Evolutionary conservation across 2,888 invertebrate genomes (phyloP).

Genomic region (Xestobium rufovillosum): DNA sequence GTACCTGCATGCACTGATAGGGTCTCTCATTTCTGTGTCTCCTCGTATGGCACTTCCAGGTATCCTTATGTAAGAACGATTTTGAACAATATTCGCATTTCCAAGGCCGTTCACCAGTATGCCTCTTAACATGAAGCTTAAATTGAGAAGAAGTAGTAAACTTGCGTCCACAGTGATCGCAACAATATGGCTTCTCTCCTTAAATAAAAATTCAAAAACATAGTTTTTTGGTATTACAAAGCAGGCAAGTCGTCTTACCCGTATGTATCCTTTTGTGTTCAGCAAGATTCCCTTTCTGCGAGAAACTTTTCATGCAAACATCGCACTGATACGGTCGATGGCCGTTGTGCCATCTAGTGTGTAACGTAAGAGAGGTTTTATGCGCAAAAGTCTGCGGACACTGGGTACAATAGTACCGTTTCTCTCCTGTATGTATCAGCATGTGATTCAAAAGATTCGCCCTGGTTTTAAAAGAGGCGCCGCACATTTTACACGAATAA

Average conservation of each 20-base stretch:
- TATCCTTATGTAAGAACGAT: constrained; percentile 53
- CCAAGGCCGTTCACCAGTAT: constrained; percentile 53
- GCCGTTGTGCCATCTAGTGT: constrained; percentile 64
- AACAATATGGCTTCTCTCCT: constrained; percentile 70
- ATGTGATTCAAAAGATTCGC: constrained; percentile 66
- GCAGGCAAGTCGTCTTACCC: constrained; percentile 24
- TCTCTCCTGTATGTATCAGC: constrained; percentile 63
- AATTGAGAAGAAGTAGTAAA: constrained; percentile 71
- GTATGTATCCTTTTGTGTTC: constrained; percentile 73
- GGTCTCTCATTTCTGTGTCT: constrained; percentile 59
- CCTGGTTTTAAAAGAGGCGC: constrained; percentile 61
- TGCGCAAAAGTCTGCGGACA: constrained; percentile 70
- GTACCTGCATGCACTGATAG: constrained; percentile 53
- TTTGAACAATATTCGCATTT: constrained; percentile 53
- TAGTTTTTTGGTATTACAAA: constrained; percentile 8
- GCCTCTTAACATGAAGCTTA: constrained; percentile 57
- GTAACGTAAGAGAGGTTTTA: constrained; percentile 68
- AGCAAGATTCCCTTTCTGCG: constrained; percentile 69
- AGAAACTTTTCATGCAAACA: constrained; percentile 65
- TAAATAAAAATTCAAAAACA: constrained; percentile 10
- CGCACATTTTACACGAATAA: constrained; percentile 53
- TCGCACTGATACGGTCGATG: constrained; percentile 61
- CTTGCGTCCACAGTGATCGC: constrained; percentile 56
- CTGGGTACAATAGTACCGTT: constrained; percentile 51
- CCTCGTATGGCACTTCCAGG: constrained; percentile 58